A percentile compares a stretch with the other conserved stretches of the same genome.
Conservation (phyloP, 2,113 vertebrate genomes). For the Melanotaenia duboulayi region DNA sequence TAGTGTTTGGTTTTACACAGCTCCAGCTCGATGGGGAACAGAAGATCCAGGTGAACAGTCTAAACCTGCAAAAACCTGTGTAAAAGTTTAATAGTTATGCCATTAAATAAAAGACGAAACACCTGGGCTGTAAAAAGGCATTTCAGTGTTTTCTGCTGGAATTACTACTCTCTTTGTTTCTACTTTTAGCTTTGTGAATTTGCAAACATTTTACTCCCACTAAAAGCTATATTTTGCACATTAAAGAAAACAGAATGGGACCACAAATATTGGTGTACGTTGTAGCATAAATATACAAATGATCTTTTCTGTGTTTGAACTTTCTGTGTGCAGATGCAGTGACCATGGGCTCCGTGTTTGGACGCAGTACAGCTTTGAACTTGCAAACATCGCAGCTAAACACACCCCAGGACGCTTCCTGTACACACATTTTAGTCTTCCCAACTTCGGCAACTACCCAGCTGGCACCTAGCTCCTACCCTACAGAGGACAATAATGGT, state of each 20-base stretch:
- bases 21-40: too few species aligned
- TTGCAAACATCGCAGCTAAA: constrained; percentile 97
- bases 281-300: not conserved
- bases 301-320: not conserved
- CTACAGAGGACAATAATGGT: constrained; percentile 95
- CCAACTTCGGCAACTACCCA: constrained; percentile 97
- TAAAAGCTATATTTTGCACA: not conserved
- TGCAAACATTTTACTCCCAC: too few species aligned
- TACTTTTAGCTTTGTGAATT: too few species aligned
- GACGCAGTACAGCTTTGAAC: constrained; percentile 94
- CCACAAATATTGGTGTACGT: too few species aligned
- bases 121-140: too few species aligned
- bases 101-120: too few species aligned
- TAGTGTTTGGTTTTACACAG: too few species aligned
- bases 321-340: constrained; percentile 87
- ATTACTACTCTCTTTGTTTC: not conserved
- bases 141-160: not conserved
- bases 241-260: not conserved
- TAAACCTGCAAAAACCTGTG: too few species aligned
- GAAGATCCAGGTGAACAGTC: too few species aligned
- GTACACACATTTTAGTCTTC: constrained; percentile 97
- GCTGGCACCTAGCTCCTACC: constrained; percentile 93
- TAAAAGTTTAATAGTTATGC: too few species aligned
- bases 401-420: constrained; percentile 97
- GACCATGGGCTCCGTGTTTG: constrained; percentile 98